Conservation (phyloP, 2,113 vertebrate species). For the Anhinga anhinga region DNA sequence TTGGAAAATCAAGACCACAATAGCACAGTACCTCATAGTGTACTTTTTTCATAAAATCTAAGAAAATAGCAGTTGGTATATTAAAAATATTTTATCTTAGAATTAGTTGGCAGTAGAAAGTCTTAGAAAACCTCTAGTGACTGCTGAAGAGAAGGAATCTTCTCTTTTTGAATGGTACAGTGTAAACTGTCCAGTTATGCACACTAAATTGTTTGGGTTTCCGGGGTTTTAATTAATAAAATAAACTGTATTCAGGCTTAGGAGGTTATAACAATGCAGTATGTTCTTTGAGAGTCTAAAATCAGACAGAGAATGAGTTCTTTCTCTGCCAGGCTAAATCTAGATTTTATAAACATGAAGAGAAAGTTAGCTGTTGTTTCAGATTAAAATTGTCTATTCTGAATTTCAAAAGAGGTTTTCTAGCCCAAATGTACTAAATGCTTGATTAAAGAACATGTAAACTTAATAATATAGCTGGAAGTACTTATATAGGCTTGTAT, state of each 20-base stretch:
- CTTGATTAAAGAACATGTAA: neutral
- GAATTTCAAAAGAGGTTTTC: neutral
- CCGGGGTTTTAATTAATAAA: neutral
- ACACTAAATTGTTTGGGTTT: neutral
- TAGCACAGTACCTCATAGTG: neutral
- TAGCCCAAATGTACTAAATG: neutral
- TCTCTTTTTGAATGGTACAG: neutral
- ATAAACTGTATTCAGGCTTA: neutral
- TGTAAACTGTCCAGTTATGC: neutral
- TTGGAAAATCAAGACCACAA: neutral
- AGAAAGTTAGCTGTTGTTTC: neutral
- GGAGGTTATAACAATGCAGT: neutral
- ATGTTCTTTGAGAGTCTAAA: neutral
- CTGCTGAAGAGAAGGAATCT: neutral
- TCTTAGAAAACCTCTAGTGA: neutral
- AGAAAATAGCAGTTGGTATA: neutral
- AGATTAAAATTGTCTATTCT: neutral
- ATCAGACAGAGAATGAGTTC: neutral
- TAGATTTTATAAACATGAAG: neutral
- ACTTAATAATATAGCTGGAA: neutral
- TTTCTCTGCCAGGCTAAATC: neutral
- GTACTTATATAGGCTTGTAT: neutral
- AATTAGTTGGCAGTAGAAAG: neutral
- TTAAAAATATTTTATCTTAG: neutral
- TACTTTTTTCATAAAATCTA: neutral